Evolutionary conservation across 2,888 invertebrate species (phyloP), one percentile per base, ranked within the genome.

Genomic region (Abrostola triplasia): DNA sequence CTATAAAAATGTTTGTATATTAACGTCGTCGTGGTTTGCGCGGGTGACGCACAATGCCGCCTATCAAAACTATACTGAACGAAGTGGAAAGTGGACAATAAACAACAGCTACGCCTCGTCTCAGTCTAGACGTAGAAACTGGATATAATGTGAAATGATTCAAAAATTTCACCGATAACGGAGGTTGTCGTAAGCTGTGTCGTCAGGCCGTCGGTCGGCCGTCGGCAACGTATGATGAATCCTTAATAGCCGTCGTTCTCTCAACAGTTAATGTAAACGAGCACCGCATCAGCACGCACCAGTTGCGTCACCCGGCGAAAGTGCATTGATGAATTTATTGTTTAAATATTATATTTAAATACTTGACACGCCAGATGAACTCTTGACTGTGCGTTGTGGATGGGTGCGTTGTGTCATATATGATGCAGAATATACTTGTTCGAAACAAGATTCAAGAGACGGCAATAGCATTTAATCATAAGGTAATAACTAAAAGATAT

Each of bases 251-350:
- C 70, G 74, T 83, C 77, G 77, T 82, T 81, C 81, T 87, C 88
- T 88, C 83, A 84, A 84, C 81, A 79, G 76, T 82, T 88, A 87
- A 85, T 85, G 88, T 87, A 88, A 90, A 89, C 89, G 87, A 88
- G 84, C 85, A 83, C 86, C 87, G 83, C 87, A 88, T 84, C 87
- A 85, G 86, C 90, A 86, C 87, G 85, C 87, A 83, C 73, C 70
- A 66, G 77, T 93, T 92, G 83, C 90, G 85, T 92, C 89, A 92
- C 76, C 41, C 50, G 83, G 88, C 85, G 93, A 94, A 93, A 94
- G 93, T 86, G 87, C 88, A 89, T 89, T 86, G 84, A 88, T 87
- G 44, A 84, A 84, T 81, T 82, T 85, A 83, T 85, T 87, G 84
- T 84, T 76, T 75, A 57, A 77, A 77, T 74, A 77, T 79, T 66